Percentiles rank a stretch among this genome's conserved stretches.
Evolutionary conservation across 2,797 vertebrate genomes (phyloP).

Genomic region (Hydrophis major): DNA sequence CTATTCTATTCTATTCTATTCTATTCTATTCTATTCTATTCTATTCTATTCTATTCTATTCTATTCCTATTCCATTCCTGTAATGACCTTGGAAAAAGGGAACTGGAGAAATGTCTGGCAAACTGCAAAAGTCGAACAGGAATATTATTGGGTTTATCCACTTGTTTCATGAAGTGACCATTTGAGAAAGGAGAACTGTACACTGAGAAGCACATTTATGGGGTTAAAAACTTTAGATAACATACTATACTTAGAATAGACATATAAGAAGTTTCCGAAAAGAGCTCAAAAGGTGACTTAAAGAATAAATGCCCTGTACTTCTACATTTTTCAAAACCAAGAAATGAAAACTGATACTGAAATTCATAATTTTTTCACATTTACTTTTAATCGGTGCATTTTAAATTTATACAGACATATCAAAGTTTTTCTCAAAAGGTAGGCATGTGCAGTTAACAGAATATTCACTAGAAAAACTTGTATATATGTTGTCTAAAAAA

Average conservation of each 20-base stretch:
- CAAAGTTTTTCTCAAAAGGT: neutral
- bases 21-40: no score
- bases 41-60: no score
- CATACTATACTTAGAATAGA: neutral
- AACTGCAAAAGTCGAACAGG: neutral
- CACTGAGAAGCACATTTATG: neutral
- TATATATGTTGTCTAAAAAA: neutral
- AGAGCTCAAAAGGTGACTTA: neutral
- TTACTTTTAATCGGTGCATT: slow-evolving; percentile 33
- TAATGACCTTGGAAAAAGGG: neutral
- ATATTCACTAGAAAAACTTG: neutral
- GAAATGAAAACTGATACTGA: slow-evolving; percentile 10
- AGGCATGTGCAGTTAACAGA: slow-evolving; percentile 47
- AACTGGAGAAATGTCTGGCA: neutral
- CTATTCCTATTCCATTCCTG: no score
- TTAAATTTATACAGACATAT: slow-evolving; percentile 3
- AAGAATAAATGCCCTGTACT: neutral
- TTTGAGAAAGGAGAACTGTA: neutral
- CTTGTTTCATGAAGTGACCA: neutral
- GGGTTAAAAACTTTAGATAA: neutral
- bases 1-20: no score
- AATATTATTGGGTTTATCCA: neutral
- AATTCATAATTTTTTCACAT: slow-evolving; percentile 22
- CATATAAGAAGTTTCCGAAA: neutral
- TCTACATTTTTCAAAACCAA: neutral